Percentiles rank a stretch among this genome's conserved stretches.
Conservation (phyloP, 2,888 invertebrate species). For the Leptopterna dolabrata region DNA sequence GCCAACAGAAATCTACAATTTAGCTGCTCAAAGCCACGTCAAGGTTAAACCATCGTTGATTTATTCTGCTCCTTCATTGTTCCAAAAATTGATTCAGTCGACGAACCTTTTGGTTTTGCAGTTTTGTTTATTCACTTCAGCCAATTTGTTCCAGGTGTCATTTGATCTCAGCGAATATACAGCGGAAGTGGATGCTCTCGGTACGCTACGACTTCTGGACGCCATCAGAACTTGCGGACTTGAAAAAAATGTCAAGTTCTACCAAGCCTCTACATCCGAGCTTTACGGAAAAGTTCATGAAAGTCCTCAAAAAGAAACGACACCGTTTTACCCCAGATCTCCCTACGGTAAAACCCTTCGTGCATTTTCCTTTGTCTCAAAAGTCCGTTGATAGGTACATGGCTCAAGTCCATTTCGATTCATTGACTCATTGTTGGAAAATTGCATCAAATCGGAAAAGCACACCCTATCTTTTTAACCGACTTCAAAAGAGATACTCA, state of each 20-base stretch:
- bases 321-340: slow-evolving; percentile 95
- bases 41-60: slow-evolving; percentile 74
- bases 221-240: slow-evolving; percentile 91
- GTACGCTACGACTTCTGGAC: slow-evolving; percentile 89
- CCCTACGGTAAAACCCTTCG: slow-evolving; percentile 89
- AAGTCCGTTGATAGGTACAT: too few relatives aligned
- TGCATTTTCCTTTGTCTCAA: too few relatives aligned
- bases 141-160: slow-evolving; percentile 73
- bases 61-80: not conserved
- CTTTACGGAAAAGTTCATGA: slow-evolving; percentile 93
- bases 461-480: too few relatives aligned
- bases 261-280: slow-evolving; percentile 97
- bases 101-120: too few relatives aligned
- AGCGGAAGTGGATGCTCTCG: slow-evolving; percentile 97
- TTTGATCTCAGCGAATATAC: slow-evolving; percentile 99
- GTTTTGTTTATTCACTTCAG: too few relatives aligned
- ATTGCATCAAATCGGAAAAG: too few relatives aligned
- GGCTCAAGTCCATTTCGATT: too few relatives aligned
- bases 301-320: slow-evolving; percentile 92
- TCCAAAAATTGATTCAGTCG: too few relatives aligned
- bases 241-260: slow-evolving; percentile 84
- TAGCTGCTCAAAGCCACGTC: slow-evolving; percentile 98
- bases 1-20: slow-evolving; percentile 96
- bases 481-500: too few relatives aligned
- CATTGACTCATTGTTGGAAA: too few relatives aligned